Conservation (phyloP, 2,888 invertebrate genomes). For the Lamellibrachia satsuma region DNA sequence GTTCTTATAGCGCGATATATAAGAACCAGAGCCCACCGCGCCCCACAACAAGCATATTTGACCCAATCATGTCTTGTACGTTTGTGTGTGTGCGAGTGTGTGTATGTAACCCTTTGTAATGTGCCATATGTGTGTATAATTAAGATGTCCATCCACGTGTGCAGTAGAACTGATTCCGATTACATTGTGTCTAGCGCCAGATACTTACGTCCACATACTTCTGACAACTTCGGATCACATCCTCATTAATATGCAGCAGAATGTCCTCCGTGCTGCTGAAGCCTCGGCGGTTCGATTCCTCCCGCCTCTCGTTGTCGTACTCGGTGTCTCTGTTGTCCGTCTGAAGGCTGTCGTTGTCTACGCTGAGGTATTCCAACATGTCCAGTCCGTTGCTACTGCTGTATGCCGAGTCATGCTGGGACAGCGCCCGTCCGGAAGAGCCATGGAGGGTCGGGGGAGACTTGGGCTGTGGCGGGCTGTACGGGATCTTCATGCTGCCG, state of each 20-base stretch:
- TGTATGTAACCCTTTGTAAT: too few relatives aligned
- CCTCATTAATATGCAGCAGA: not conserved
- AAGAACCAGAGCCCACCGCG: too few relatives aligned
- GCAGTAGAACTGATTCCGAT: not conserved
- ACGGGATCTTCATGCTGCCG: not conserved
- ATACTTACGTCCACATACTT: not conserved
- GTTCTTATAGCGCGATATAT: too few relatives aligned
- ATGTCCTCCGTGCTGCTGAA: not conserved
- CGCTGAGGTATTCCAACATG: not conserved
- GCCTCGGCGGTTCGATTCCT: not conserved
- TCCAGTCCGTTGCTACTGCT: not conserved
- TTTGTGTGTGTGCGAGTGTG: not conserved
- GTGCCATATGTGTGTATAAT: not conserved
- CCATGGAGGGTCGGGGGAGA: not conserved
- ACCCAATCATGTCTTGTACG: too few relatives aligned
- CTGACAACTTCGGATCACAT: conserved; percentile 5
- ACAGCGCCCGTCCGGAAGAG: not conserved
- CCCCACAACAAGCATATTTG: too few relatives aligned
- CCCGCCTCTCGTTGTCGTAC: not conserved
- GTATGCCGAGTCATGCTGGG: not conserved
- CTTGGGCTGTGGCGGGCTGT: not conserved
- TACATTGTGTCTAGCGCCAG: not conserved
- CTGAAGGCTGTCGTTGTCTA: not conserved
- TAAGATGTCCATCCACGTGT: not conserved
- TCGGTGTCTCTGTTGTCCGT: not conserved